Evolutionary conservation across 2,797 vertebrate species (phyloP).

Genomic region (Phoebastria nigripes): DNA sequence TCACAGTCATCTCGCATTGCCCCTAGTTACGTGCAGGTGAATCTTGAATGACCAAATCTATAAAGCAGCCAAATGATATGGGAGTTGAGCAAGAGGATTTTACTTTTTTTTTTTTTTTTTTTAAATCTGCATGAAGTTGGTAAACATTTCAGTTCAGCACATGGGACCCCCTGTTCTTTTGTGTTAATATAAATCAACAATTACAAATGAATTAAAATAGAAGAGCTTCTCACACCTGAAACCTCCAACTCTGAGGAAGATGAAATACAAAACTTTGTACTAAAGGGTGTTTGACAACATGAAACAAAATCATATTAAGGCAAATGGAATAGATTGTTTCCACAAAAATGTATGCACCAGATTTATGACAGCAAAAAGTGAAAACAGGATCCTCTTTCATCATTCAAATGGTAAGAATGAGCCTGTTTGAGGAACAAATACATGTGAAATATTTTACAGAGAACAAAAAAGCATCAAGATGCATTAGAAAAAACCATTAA

Average conservation of each 20-base stretch:
- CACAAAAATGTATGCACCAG: neutral
- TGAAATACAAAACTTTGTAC: neutral
- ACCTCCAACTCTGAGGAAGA: neutral
- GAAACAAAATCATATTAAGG: neutral
- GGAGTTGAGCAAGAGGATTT: neutral
- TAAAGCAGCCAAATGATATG: neutral
- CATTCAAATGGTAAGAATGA: neutral
- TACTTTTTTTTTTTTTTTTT: neutral
- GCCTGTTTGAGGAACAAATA: neutral
- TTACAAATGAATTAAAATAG: neutral
- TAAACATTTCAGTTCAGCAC: neutral
- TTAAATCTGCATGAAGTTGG: neutral
- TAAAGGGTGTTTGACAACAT: neutral
- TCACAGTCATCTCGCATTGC: neutral
- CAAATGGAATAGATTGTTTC: neutral
- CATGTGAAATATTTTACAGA: neutral
- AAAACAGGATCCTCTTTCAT: neutral
- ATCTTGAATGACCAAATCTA: neutral
- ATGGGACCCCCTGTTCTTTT: neutral
- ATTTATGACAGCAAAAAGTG: neutral
- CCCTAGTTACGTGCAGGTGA: neutral
- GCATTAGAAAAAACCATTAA: neutral
- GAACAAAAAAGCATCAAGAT: neutral
- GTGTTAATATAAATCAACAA: neutral
- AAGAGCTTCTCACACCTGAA: neutral